Evolutionary conservation across 2,888 invertebrate genomes (phyloP).

Genomic region (Caenorhabditis zanzibari): DNA sequence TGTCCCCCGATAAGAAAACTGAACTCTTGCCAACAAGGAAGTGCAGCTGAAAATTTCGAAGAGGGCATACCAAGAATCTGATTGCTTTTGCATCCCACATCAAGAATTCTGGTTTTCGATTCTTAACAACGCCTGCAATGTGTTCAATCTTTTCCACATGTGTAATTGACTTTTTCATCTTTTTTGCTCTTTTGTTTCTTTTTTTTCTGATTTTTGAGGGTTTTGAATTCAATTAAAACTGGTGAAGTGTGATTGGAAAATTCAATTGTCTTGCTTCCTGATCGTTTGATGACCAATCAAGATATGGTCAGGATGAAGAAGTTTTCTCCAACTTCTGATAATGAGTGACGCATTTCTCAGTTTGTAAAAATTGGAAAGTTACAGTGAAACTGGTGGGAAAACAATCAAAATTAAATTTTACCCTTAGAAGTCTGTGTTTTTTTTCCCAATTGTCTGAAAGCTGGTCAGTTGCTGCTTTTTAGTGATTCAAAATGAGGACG

Average conservation of each 20-base stretch:
- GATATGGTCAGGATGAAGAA: no score
- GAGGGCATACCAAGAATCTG: slow-evolving; percentile 6
- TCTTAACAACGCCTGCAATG: slow-evolving; percentile 8
- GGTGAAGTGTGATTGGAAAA: slow-evolving; percentile 1
- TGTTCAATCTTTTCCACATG: slow-evolving; percentile 28
- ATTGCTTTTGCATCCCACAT: slow-evolving; percentile 14
- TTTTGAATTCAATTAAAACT: slow-evolving; percentile 10
- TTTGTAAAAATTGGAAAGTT: no score
- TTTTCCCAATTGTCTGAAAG: no score
- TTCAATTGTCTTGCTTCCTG: no score
- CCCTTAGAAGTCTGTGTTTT: no score
- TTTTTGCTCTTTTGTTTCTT: not conserved
- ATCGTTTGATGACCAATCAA: no score
- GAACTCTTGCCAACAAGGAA: slow-evolving; percentile 10
- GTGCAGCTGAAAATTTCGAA: slow-evolving; percentile 17
- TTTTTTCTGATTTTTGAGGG: slow-evolving; percentile 4
- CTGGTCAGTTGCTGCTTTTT: no score
- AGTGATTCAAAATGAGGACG: no score
- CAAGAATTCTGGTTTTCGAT: slow-evolving; percentile 5
- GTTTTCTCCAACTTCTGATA: no score
- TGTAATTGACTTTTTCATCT: slow-evolving; percentile 39
- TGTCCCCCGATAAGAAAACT: not conserved
- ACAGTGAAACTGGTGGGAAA: no score
- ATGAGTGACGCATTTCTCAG: no score
- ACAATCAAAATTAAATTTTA: no score